Percentiles rank a stretch among this genome's conserved stretches.
Evolutionary conservation across 2,888 invertebrate species (phyloP).

Genomic region (Allacma fusca): DNA sequence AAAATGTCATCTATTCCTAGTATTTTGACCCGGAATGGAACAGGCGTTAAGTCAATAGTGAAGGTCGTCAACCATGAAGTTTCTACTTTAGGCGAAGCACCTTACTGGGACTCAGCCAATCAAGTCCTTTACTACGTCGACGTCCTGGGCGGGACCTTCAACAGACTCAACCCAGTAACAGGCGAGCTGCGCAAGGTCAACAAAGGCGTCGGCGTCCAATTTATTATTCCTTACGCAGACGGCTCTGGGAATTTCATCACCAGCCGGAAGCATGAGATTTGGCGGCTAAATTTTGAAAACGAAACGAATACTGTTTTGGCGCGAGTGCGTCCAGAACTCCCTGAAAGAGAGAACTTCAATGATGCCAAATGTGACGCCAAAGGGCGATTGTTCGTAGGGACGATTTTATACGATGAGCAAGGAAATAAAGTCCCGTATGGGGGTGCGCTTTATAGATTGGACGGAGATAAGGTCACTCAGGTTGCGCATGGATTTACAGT

Average conservation of each 20-base stretch:
- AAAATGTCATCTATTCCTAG: no score
- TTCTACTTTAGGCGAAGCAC: constrained; percentile 20
- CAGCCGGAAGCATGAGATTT: constrained; percentile 20
- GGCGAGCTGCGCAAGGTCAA: constrained; percentile 19
- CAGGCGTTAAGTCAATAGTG: background rate
- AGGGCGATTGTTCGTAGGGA: constrained; percentile 39
- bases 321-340: background rate
- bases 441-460: constrained; percentile 32
- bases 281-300: constrained; percentile 24
- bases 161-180: constrained; percentile 25
- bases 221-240: constrained; percentile 38
- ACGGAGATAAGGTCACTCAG: constrained; percentile 30
- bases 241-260: constrained; percentile 19
- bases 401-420: constrained; percentile 4
- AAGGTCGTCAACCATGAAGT: constrained; percentile 21
- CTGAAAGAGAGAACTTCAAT: constrained; percentile 32
- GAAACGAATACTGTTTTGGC: background rate
- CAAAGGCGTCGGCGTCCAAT: constrained; percentile 5
- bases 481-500: constrained; percentile 25
- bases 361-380: constrained; percentile 40
- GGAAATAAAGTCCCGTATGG: constrained; percentile 29
- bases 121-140: constrained; percentile 43
- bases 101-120: constrained; percentile 31
- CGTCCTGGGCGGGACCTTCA: constrained; percentile 12
- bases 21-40: no score